Evolutionary conservation across 2,113 vertebrate species (phyloP).

Genomic region (Gallinago media): DNA sequence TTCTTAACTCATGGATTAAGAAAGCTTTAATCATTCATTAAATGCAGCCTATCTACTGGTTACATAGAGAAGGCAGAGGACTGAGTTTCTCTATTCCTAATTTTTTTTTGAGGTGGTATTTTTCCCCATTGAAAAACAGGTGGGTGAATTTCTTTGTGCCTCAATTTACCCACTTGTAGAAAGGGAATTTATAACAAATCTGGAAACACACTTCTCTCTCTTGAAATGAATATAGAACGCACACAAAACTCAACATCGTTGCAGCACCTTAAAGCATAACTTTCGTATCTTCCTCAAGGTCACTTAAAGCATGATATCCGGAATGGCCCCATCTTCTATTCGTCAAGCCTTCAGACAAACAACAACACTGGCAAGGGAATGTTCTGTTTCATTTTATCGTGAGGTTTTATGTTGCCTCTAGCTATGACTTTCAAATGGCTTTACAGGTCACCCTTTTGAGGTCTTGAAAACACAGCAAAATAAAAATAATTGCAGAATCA

Average conservation of each 20-base stretch:
- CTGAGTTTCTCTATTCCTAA: neutral
- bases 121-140: neutral
- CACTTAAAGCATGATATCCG: neutral
- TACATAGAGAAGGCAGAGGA: neutral
- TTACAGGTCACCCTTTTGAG: constrained; percentile 21
- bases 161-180: neutral
- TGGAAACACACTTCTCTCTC: rapidly evolving
- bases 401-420: neutral
- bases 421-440: neutral
- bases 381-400: neutral
- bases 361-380: neutral
- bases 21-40: neutral
- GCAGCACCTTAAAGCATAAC: neutral
- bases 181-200: neutral
- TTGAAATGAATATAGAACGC: no score
- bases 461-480: neutral
- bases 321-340: neutral
- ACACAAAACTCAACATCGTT: neutral
- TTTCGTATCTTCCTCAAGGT: neutral
- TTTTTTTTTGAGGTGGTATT: neutral
- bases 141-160: neutral
- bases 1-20: neutral
- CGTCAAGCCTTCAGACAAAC: neutral
- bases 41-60: neutral
- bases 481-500: constrained; percentile 22